A percentile compares a stretch with the other conserved stretches of the same genome.
Conservation (phyloP, 2,113 vertebrate species). For the Panurus biarmicus region DNA sequence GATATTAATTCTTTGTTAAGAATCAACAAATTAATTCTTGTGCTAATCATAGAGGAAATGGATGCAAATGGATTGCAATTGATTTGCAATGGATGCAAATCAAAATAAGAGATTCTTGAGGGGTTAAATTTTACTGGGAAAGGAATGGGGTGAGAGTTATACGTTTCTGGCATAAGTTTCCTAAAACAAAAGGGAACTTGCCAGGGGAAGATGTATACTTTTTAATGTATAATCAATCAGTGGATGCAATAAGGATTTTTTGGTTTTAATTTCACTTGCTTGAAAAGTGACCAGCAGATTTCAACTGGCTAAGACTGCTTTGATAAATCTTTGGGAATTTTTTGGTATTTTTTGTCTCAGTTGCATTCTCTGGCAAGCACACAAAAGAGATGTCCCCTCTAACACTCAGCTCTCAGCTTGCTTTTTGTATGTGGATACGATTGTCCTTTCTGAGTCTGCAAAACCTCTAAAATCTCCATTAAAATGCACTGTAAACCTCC, state of each 20-base stretch:
- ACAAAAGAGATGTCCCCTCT: not conserved
- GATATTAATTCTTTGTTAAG: no score
- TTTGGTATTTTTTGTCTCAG: not conserved
- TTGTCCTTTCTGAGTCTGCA: not conserved
- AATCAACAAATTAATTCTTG: not conserved
- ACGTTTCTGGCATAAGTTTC: not conserved
- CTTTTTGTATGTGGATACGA: not conserved
- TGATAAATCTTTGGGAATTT: not conserved
- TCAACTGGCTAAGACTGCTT: not conserved
- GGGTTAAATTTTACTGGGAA: not conserved
- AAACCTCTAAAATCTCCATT: constrained; percentile 31
- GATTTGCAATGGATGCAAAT: no score
- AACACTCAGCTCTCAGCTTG: not conserved
- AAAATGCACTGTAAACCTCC: not conserved
- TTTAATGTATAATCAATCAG: not conserved
- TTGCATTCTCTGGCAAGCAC: not conserved
- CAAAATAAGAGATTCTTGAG: not conserved
- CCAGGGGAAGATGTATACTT: not conserved
- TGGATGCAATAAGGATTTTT: not conserved
- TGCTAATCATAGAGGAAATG: not conserved
- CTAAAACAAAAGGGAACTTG: not conserved
- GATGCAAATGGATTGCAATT: no score
- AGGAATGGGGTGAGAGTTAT: not conserved
- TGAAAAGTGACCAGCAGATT: not conserved
- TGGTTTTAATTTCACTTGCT: not conserved